phyloP scores from a whole-genome alignment of 2,797 vertebrate genomes.

The Mycteria americana region DNA sequence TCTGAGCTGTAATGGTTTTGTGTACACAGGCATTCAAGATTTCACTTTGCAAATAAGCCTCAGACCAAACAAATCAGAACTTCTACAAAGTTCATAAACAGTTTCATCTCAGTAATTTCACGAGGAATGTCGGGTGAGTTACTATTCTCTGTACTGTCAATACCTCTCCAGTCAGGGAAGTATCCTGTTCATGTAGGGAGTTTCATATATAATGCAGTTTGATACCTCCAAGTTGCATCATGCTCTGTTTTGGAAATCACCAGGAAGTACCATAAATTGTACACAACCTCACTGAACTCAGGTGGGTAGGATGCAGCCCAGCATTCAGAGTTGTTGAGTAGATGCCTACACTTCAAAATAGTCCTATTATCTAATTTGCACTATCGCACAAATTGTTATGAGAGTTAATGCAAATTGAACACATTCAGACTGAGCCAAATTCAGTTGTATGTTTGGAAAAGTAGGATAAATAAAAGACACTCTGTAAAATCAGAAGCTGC shows the following conservation, averaged over 20 bases:
- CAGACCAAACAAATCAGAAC: neutral
- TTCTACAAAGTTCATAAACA: neutral
- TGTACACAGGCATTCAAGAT: neutral
- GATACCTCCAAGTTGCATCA: neutral
- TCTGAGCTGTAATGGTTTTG: neutral
- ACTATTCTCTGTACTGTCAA: neutral
- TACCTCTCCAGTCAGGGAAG: neutral
- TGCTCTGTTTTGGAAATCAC: neutral
- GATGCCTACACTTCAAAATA: neutral
- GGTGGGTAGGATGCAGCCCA: neutral
- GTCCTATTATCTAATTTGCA: neutral
- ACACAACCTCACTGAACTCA: neutral
- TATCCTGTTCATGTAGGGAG: neutral
- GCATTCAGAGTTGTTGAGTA: neutral
- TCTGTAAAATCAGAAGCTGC: neutral
- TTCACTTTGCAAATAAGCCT: neutral
- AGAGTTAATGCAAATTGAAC: neutral
- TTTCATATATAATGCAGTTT: neutral
- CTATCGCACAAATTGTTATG: neutral
- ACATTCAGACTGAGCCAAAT: neutral
- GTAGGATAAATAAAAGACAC: neutral
- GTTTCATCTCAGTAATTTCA: neutral
- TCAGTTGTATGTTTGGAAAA: neutral
- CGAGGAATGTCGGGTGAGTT: neutral
- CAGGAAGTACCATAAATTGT: rapidly evolving